A percentile compares a stretch with the other conserved stretches of the same genome.
Evolutionary conservation across 1,140 invertebrate species (phyloP).

Genomic region (Bombus soroeensis): DNA sequence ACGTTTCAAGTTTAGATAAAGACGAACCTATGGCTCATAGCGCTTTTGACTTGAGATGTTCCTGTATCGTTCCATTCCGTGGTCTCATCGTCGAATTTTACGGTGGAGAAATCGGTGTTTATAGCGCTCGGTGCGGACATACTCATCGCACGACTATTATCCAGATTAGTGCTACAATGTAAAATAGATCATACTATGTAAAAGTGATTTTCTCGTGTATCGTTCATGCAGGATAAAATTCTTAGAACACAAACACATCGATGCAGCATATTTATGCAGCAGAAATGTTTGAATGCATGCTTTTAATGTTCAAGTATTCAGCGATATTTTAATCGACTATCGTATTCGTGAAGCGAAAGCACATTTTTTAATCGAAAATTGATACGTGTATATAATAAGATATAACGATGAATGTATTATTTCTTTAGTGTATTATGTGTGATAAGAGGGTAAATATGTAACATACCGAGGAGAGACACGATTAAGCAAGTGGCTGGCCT

Average conservation of each 20-base stretch:
- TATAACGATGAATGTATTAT: background rate
- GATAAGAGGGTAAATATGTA: slow-evolving; percentile 57
- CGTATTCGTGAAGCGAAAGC: slow-evolving; percentile 18
- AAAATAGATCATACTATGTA: slow-evolving; percentile 12
- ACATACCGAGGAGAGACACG: slow-evolving; percentile 80
- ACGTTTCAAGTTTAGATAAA: background rate
- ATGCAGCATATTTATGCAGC: slow-evolving; percentile 57
- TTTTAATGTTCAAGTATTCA: slow-evolving; percentile 9
- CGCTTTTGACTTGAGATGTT: slow-evolving; percentile 75
- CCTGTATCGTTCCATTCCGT: slow-evolving; percentile 75
- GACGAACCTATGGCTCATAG: slow-evolving; percentile 78
- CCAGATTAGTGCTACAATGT: slow-evolving; percentile 83
- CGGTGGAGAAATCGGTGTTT: slow-evolving; percentile 89
- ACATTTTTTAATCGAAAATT: background rate
- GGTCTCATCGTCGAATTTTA: slow-evolving; percentile 85
- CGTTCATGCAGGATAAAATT: slow-evolving; percentile 51
- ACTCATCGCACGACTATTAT: slow-evolving; percentile 88
- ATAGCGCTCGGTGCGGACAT: slow-evolving; percentile 93
- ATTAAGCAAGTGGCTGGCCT: slow-evolving; percentile 82
- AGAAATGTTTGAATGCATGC: slow-evolving; percentile 50
- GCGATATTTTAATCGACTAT: background rate
- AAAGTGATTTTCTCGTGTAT: too few species aligned
- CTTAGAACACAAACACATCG: slow-evolving; percentile 62
- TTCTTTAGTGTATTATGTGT: slow-evolving; percentile 41
- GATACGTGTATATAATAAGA: slow-evolving; percentile 3